Evolutionary conservation across 2,888 invertebrate species (phyloP), one percentile per base, ranked within the genome.

Genomic region (Patella pellucida): DNA sequence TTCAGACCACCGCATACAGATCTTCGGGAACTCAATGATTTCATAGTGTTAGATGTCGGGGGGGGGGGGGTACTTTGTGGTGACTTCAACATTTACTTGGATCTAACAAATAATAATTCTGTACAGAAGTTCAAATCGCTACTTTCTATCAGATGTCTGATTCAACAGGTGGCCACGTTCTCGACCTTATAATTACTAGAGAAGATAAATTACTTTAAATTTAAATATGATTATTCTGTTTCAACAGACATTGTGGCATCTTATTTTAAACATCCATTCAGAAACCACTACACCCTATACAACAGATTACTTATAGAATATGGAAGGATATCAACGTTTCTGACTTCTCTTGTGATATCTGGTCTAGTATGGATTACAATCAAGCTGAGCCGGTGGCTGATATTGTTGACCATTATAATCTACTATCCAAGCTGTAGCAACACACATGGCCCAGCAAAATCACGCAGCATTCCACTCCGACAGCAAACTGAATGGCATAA

Each of bases 311-410:
- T 27, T 68, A 27, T 16, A 68, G 68, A 68, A 19, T n/a, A 27
- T 68, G 68, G 68, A 68, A 68, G 27, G 68, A 27, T 68, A 68
- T 68, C 19, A 27, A 68, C 27, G 68, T 68, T 27, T 68, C 68
- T 68, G 27, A 68, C 23, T 68, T 68, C 9, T 27, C 68, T 27
- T 27, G 23, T 68, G 68, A 68, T 68, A 19, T 68, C 23, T 11
- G 7, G 27, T 68, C 68, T 27, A 4, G 23, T 1, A 14, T 68
- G 19, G 19, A 68, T 27, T 9, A 1, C 23, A 12, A 9, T 19
- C 23, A 68, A 27, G 19, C 27, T 68, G 12, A 14, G 27, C 11
- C 19, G 11, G 68, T 68, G 23, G 19, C 68, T 3, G 68, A 68
- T 27, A 27, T 27, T 27, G 68, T 68, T 27, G 19, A 27, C 27